Percentiles rank a stretch among this genome's conserved stretches.
Evolutionary conservation across 2,113 vertebrate genomes (phyloP).

Genomic region (Plecturocebus donacophilus): DNA sequence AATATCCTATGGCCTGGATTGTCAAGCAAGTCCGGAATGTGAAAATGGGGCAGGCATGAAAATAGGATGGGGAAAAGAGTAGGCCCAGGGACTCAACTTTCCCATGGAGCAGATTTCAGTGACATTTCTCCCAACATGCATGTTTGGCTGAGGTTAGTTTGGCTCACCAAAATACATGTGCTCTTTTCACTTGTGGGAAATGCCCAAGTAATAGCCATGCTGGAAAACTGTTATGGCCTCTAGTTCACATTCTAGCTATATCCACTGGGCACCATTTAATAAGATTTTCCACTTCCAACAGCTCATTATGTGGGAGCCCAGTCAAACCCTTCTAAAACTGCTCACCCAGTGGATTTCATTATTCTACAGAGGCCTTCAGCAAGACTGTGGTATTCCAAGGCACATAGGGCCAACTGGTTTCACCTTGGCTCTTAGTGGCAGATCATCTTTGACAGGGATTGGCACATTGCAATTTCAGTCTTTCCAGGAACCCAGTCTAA

Average conservation of each 20-base stretch:
- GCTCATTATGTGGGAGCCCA: neutral
- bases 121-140: neutral
- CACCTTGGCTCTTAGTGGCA: neutral
- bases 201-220: neutral
- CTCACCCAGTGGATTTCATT: neutral
- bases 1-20: neutral
- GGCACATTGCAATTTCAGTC: neutral
- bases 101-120: neutral
- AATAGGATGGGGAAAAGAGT: neutral
- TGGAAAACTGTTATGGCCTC: neutral
- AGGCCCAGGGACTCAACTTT: neutral
- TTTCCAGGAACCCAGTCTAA: neutral
- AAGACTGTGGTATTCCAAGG: slow-evolving; percentile 24
- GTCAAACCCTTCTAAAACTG: neutral
- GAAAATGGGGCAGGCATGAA: neutral
- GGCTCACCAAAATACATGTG: neutral
- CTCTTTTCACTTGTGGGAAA: neutral
- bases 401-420: neutral
- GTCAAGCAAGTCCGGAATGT: neutral
- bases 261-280: neutral
- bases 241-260: neutral
- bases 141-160: slow-evolving; percentile 12
- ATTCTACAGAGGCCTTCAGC: neutral
- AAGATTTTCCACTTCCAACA: neutral
- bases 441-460: neutral